Conservation (phyloP, 2,888 invertebrate species). For the Tanypteryx hageni region DNA sequence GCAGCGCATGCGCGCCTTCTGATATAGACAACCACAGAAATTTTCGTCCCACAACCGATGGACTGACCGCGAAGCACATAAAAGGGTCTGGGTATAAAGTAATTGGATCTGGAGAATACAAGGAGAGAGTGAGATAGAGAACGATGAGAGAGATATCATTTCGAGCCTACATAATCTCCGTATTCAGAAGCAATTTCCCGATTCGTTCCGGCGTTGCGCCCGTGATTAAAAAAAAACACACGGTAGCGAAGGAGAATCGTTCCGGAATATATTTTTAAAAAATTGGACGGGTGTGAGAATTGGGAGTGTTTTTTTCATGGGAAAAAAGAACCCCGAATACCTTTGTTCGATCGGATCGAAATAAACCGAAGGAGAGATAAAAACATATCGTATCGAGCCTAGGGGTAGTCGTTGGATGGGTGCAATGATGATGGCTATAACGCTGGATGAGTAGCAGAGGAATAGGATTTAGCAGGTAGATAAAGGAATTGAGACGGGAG, state of each 20-base stretch:
- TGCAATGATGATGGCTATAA: background rate
- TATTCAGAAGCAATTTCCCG: background rate
- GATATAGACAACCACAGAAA: too few species aligned
- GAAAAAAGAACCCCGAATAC: background rate
- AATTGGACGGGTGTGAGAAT: background rate
- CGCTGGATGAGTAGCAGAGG: background rate
- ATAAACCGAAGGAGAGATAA: background rate
- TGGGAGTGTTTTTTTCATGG: background rate
- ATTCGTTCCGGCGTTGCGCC: conserved; percentile 31
- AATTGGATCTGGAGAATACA: background rate
- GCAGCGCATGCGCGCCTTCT: too few species aligned
- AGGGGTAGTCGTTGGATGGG: background rate
- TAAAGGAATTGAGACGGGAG: background rate
- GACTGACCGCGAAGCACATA: background rate
- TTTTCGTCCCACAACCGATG: too few species aligned
- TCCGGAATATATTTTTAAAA: background rate
- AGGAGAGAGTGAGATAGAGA: background rate
- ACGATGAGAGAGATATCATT: background rate
- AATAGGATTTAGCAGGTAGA: background rate
- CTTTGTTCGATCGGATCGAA: conserved; percentile 4
- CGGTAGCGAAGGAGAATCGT: background rate
- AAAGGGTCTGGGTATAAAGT: background rate
- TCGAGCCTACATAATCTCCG: background rate
- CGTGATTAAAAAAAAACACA: background rate
- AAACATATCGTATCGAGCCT: background rate